phyloP scores from a whole-genome alignment of 64 coral and sea anemone species.

The Orbicella faveolata region DNA sequence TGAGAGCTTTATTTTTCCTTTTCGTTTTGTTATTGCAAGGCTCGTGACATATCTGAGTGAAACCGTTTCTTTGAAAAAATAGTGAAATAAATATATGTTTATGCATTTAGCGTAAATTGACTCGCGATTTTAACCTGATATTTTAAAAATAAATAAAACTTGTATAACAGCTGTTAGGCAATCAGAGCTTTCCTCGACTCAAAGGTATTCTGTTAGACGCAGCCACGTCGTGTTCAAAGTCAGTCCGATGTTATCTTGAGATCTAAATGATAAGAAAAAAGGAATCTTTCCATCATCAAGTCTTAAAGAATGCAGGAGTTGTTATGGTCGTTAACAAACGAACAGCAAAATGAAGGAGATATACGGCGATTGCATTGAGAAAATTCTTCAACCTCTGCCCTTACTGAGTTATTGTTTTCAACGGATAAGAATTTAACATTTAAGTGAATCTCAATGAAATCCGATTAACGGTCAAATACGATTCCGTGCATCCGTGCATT shows the following conservation, averaged over 20 bases:
- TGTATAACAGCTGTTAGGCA: background rate
- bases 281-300: conserved; percentile 11
- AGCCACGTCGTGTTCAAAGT: background rate
- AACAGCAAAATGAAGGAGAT: conserved; percentile 18
- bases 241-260: conserved; percentile 19
- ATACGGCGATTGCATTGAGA: background rate
- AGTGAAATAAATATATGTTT: background rate
- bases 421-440: background rate
- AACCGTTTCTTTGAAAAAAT: background rate
- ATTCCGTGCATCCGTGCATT: conserved; percentile 2
- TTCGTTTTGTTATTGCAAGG: background rate
- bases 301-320: conserved; percentile 25
- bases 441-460: conserved; percentile 12
- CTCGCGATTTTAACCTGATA: background rate
- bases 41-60: too few species aligned
- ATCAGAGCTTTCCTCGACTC: background rate
- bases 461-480: conserved; percentile 5
- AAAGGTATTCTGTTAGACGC: background rate
- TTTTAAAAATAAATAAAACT: background rate
- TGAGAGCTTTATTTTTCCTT: background rate
- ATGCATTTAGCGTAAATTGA: background rate
- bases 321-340: conserved; percentile 14
- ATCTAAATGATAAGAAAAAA: conserved; percentile 24
- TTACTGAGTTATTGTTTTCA: background rate
- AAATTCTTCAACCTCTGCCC: conserved; percentile 24